phyloP scores from a whole-genome alignment of 2,113 vertebrate genomes.

The Cettia cetti region DNA sequence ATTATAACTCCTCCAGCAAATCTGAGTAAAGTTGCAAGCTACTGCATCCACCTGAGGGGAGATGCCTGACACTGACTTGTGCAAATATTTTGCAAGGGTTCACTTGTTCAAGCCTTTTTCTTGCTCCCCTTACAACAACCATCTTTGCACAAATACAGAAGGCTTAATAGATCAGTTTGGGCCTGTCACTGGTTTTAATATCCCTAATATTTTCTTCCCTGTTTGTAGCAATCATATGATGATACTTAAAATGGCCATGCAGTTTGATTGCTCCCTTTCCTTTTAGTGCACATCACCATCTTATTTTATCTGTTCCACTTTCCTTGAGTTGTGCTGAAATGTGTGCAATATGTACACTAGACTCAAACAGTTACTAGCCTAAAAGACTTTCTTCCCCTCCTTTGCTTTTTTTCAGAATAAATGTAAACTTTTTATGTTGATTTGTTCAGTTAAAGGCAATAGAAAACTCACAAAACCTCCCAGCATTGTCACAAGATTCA shows the following conservation, averaged over 20 bases:
- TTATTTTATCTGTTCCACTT: neutral
- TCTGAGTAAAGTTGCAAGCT: neutral
- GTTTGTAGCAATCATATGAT: neutral
- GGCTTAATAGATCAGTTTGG: neutral
- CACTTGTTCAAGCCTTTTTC: neutral
- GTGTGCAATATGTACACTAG: neutral
- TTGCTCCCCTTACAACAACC: neutral
- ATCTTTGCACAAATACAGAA: neutral
- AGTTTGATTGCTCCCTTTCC: neutral
- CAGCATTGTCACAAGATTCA: neutral
- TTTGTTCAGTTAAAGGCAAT: neutral
- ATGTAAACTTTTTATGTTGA: neutral
- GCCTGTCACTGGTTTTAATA: constrained; percentile 17
- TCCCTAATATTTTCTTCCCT: neutral
- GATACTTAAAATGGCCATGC: neutral
- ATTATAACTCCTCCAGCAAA: neutral
- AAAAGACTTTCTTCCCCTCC: neutral
- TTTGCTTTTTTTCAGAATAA: neutral
- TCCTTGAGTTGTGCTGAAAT: neutral
- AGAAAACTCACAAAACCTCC: neutral
- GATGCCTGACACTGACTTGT: neutral
- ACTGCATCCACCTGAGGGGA: neutral
- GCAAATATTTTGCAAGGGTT: neutral
- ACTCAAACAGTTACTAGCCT: neutral
- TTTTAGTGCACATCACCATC: neutral